These are phyloP conservation scores for Acanthisitta chloris DNA, from an alignment of 2,113 vertebrate genomes.

Conservation along the genomic window DNA sequence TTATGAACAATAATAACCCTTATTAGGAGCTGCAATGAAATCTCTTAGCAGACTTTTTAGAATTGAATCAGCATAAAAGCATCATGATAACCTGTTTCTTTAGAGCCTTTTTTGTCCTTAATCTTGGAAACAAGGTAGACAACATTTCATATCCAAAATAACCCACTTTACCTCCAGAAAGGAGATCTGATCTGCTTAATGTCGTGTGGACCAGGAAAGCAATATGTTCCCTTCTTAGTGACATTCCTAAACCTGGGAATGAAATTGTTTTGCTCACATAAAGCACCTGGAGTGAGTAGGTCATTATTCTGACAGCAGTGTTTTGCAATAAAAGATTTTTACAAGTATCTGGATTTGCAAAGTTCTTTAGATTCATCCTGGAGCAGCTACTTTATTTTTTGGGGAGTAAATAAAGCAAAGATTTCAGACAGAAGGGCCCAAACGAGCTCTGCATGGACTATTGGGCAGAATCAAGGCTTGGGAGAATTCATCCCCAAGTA, in stretches of 20 bases:
- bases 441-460: background rate
- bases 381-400: background rate
- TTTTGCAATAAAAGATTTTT: background rate
- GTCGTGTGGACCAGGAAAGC: background rate
- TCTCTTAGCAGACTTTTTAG: background rate
- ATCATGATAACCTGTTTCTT: background rate
- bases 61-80: background rate
- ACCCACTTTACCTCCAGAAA: background rate
- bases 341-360: background rate
- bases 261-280: background rate
- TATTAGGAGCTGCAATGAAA: background rate
- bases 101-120: background rate
- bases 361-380: background rate
- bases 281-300: background rate
- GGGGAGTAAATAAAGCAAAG: background rate
- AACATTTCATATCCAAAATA: background rate
- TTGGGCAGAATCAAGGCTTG: background rate
- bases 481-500: background rate
- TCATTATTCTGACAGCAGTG: background rate
- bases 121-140: background rate
- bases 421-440: background rate
- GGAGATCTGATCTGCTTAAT: background rate
- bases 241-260: background rate
- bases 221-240: background rate
- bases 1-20: background rate